These are phyloP conservation scores for Epinotia bilunana DNA, from an alignment of 2,888 invertebrate species.

Conservation along the genomic window DNA sequence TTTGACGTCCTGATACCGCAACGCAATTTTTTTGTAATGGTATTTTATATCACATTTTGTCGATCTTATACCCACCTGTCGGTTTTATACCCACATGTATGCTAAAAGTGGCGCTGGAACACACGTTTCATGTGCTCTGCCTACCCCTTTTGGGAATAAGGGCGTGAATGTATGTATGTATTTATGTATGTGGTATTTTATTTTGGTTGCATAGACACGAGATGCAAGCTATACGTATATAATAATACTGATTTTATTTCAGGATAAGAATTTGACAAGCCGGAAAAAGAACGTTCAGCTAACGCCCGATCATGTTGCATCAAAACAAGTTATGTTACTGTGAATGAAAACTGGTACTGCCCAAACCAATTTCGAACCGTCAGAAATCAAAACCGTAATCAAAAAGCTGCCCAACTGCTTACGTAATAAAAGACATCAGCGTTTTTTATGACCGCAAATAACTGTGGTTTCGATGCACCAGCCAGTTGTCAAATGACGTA, in stretches of 20 bases:
- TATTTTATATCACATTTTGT: too few species aligned
- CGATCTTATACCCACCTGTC: too few species aligned
- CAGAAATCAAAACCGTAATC: slow-evolving; percentile 6
- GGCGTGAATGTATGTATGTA: too few species aligned
- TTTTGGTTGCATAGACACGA: background rate
- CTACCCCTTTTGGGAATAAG: too few species aligned
- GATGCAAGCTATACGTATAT: background rate
- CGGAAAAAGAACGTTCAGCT: slow-evolving; percentile 19
- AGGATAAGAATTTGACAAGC: background rate
- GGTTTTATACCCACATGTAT: too few species aligned
- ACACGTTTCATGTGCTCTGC: too few species aligned
- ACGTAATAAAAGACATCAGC: slow-evolving; percentile 13
- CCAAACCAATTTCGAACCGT: background rate
- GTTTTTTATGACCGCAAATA: slow-evolving; percentile 13
- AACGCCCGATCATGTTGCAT: slow-evolving; percentile 21
- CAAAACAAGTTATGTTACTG: slow-evolving; percentile 32
- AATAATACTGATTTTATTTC: background rate
- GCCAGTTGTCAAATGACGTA: background rate
- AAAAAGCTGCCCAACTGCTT: slow-evolving; percentile 15
- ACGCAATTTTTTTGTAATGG: too few species aligned
- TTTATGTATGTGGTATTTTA: too few species aligned
- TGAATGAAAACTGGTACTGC: slow-evolving; percentile 34
- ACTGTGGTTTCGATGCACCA: slow-evolving; percentile 6
- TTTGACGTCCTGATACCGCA: too few species aligned
- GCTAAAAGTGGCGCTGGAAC: too few species aligned